A percentile compares a stretch with the other conserved stretches of the same genome.
phyloP scores from a whole-genome alignment of 2,113 vertebrate genomes.

The Cnemophilus loriae region DNA sequence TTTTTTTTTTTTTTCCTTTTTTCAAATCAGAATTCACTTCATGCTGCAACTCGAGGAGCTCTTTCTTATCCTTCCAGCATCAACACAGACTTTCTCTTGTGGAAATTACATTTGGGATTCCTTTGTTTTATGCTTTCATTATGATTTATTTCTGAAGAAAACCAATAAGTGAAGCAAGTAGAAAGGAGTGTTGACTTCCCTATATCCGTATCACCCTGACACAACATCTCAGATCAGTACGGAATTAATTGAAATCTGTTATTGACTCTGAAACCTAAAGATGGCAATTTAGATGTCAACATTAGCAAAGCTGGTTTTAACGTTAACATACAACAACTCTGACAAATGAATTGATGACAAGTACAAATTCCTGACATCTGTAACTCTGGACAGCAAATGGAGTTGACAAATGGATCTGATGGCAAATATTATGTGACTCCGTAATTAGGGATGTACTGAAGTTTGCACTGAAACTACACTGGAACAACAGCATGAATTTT shows the following conservation, averaged over 20 bases:
- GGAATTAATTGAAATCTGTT: conserved; percentile 33
- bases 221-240: conserved; percentile 4
- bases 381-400: conserved; percentile 26
- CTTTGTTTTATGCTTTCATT: not conserved
- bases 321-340: conserved; percentile 30
- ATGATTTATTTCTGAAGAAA: not conserved
- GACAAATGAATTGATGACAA: conserved; percentile 52
- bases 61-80: not conserved
- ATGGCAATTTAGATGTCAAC: conserved; percentile 29
- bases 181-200: not conserved
- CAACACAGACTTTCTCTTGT: not conserved
- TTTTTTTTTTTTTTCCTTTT: not conserved
- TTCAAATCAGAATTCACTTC: not conserved
- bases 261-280: conserved; percentile 40
- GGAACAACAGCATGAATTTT: not conserved
- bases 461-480: not conserved
- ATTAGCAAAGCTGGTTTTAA: not conserved
- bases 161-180: not conserved
- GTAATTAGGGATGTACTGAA: conserved; percentile 25
- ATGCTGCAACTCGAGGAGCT: not conserved
- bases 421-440: conserved; percentile 55
- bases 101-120: not conserved
- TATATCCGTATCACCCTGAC: not conserved
- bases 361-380: conserved; percentile 47
- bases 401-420: conserved; percentile 49